Conservation (phyloP, 2,797 vertebrate genomes). For the Coracias cyanogaster region DNA sequence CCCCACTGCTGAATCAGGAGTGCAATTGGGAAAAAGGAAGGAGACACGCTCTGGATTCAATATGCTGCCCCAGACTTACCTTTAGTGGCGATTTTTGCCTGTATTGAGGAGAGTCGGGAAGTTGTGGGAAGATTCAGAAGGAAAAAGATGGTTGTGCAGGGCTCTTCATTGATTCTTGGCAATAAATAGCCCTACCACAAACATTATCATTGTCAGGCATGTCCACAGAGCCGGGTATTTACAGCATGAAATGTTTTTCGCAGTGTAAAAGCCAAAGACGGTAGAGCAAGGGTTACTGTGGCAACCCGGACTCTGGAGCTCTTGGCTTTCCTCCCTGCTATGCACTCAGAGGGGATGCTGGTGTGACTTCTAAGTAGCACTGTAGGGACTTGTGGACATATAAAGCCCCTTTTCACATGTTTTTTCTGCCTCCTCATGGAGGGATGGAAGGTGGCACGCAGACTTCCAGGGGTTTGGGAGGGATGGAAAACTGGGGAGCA, state of each 20-base stretch:
- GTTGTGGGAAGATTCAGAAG: neutral
- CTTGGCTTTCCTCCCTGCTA: neutral
- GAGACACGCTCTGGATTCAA: neutral
- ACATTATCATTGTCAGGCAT: neutral
- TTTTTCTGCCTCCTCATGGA: neutral
- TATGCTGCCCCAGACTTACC: neutral
- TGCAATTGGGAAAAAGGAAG: neutral
- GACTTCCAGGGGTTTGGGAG: neutral
- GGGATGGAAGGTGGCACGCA: neutral
- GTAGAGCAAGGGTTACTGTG: conserved; percentile 21
- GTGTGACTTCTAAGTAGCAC: neutral
- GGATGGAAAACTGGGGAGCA: neutral
- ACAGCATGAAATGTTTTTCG: neutral
- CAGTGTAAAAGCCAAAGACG: neutral
- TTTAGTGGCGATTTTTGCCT: neutral
- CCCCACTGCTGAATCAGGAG: neutral
- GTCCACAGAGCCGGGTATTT: neutral
- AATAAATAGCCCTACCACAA: neutral
- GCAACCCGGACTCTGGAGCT: neutral
- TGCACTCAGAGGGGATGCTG: rapidly evolving
- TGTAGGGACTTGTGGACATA: rapidly evolving
- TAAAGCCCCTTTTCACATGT: neutral
- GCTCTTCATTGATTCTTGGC: neutral
- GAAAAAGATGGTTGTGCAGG: neutral
- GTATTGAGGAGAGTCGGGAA: neutral